phyloP scores from a whole-genome alignment of 2,888 invertebrate genomes.

The Eucera pruinosa region DNA sequence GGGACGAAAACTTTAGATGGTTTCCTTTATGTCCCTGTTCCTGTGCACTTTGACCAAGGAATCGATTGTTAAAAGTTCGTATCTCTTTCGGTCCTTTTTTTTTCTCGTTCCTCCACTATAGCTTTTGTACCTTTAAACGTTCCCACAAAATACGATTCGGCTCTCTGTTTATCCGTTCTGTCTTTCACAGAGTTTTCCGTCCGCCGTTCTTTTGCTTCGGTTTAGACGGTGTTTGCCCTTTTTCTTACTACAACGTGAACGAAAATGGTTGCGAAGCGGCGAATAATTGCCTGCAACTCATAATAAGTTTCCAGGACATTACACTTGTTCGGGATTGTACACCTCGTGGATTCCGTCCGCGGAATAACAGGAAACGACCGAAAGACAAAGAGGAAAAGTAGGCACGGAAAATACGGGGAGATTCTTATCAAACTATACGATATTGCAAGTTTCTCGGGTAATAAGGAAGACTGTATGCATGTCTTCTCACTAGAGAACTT shows the following conservation, averaged over 20 bases:
- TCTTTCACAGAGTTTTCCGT: neutral
- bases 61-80: slow-evolving; percentile 26
- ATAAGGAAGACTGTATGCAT: slow-evolving; percentile 22
- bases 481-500: slow-evolving; percentile 23
- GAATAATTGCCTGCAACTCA: slow-evolving; percentile 32
- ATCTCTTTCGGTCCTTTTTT: neutral
- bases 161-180: neutral
- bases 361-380: slow-evolving; percentile 8
- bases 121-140: neutral
- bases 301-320: slow-evolving; percentile 26
- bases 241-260: neutral
- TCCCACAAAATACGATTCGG: neutral
- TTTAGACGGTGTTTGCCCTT: slow-evolving; percentile 5
- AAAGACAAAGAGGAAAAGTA: slow-evolving; percentile 17
- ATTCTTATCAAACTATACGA: slow-evolving; percentile 31
- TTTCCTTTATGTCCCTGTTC: slow-evolving; percentile 11
- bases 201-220: neutral
- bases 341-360: neutral
- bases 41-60: neutral
- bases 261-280: neutral
- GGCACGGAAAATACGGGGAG: neutral
- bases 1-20: slow-evolving; percentile 16
- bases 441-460: slow-evolving; percentile 4
- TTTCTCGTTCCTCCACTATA: neutral
- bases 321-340: slow-evolving; percentile 3